Evolutionary conservation across 30 jellyfish, hydroid and myxozoan species (phyloP).

Genomic region (Cassiopea xamachana): DNA sequence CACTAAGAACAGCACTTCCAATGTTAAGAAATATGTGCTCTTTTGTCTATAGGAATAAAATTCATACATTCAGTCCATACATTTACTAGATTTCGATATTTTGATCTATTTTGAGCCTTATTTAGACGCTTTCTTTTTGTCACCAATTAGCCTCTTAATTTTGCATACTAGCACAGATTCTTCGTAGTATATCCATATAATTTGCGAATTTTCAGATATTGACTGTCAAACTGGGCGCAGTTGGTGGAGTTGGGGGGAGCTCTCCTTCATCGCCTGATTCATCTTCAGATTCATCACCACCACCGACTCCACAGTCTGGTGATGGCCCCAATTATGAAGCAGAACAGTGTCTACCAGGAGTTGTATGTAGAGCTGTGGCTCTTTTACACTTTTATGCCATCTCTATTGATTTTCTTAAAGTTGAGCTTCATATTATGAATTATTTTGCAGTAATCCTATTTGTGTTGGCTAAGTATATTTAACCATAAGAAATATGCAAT

Average conservation of each 20-base stretch:
- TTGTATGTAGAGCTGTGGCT: conserved; percentile 51
- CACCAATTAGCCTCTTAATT: neutral
- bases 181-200: neutral
- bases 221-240: conserved; percentile 90
- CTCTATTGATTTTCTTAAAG: neutral
- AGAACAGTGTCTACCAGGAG: conserved; percentile 96
- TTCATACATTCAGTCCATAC: no score
- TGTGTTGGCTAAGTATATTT: no score
- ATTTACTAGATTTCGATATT: no score
- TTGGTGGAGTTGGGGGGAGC: conserved; percentile 89
- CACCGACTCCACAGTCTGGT: conserved; percentile 93
- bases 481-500: no score
- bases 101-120: no score
- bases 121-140: no score
- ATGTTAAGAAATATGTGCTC: no score
- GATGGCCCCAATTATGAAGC: conserved; percentile 97
- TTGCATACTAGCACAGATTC: neutral
- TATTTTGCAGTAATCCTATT: no score
- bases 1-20: no score
- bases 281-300: conserved; percentile 99
- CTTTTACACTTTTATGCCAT: neutral
- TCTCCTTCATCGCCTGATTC: conserved; percentile 99
- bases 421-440: no score
- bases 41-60: no score
- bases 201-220: conserved; percentile 59